Evolutionary conservation across 2,113 vertebrate genomes (phyloP).

Genomic region (Atrichornis clamosus): DNA sequence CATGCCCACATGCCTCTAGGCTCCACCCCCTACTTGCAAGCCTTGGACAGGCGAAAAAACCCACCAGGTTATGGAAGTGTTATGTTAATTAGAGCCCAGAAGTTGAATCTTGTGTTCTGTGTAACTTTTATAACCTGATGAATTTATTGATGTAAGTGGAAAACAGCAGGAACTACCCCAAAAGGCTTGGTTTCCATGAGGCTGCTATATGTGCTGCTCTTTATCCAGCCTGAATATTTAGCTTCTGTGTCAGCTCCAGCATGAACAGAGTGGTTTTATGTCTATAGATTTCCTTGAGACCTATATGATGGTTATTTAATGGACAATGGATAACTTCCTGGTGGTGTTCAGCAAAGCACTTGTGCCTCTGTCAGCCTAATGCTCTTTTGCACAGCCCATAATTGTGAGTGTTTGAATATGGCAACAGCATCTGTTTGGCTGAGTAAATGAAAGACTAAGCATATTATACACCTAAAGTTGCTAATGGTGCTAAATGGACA

Average conservation of each 20-base stretch:
- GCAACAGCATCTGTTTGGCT: background rate
- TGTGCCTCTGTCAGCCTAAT: background rate
- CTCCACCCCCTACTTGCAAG: too few relatives aligned
- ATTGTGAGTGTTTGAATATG: background rate
- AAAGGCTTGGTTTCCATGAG: background rate
- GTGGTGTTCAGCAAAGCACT: background rate
- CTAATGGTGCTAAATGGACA: background rate
- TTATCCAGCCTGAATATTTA: background rate
- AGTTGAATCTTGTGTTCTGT: background rate
- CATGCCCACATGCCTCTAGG: too few relatives aligned
- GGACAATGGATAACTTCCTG: background rate
- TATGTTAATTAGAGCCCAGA: background rate
- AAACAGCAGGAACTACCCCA: background rate
- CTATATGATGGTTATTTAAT: background rate
- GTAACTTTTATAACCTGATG: background rate
- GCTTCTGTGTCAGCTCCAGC: background rate
- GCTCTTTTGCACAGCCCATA: background rate
- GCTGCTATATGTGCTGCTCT: background rate
- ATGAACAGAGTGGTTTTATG: background rate
- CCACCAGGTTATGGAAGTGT: background rate
- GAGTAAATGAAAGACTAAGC: background rate
- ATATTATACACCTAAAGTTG: background rate
- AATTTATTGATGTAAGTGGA: background rate
- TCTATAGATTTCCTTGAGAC: background rate
- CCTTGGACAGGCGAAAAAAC: background rate